Evolutionary conservation across 2,797 vertebrate species (phyloP).

Genomic region (Ictinia mississippiensis): DNA sequence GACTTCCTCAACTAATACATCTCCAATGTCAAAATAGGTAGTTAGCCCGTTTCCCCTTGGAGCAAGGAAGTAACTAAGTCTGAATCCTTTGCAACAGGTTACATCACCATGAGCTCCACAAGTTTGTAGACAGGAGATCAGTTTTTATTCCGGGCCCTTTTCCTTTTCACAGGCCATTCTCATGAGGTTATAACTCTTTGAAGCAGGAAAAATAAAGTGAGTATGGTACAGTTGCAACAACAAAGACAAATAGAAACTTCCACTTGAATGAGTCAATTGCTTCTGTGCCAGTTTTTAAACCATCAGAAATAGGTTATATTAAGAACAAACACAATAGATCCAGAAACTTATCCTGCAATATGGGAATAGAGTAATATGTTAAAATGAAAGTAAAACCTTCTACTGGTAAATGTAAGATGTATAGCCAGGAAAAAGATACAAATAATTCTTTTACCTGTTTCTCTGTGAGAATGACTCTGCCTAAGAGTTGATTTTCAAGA

Average conservation of each 20-base stretch:
- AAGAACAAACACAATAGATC: background rate
- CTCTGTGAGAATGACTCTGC: conserved; percentile 93
- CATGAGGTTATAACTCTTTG: background rate
- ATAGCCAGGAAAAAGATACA: background rate
- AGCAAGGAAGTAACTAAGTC: background rate
- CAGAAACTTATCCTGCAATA: background rate
- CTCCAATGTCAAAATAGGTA: background rate
- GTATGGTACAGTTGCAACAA: background rate
- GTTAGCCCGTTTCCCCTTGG: background rate
- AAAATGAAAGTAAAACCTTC: background rate
- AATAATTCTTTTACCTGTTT: conserved; percentile 84
- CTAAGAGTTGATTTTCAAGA: conserved; percentile 93
- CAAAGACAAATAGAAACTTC: background rate
- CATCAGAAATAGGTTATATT: background rate
- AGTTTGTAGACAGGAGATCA: background rate
- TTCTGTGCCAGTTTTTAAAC: background rate
- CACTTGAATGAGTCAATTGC: background rate
- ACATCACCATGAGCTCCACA: background rate
- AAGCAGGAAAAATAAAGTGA: background rate
- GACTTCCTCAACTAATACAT: background rate
- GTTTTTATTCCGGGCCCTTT: background rate
- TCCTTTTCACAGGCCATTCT: background rate
- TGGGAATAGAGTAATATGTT: background rate
- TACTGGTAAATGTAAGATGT: background rate
- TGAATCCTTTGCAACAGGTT: background rate